phyloP scores from a whole-genome alignment of 2,888 invertebrate genomes.

The Athripsodes cinereus region DNA sequence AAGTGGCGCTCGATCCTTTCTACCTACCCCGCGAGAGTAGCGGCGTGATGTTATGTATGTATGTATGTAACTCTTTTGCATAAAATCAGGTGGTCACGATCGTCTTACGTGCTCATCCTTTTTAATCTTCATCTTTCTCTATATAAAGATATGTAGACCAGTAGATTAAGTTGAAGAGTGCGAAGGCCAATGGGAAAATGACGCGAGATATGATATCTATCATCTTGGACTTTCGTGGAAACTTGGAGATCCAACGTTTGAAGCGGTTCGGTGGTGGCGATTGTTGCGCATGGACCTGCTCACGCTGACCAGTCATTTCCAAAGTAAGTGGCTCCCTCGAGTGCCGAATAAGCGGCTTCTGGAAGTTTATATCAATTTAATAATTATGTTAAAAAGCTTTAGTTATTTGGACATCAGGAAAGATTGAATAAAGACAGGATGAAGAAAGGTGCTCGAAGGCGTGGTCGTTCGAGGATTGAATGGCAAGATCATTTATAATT shows the following conservation, averaged over 20 bases:
- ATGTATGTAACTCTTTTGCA: too few relatives aligned
- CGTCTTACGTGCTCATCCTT: too few relatives aligned
- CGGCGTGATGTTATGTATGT: too few relatives aligned
- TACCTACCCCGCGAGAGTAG: too few relatives aligned
- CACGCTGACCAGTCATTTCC: slow-evolving; percentile 83
- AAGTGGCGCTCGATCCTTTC: too few relatives aligned
- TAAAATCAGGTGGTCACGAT: too few relatives aligned
- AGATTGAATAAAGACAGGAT: too few relatives aligned
- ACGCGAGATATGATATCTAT: slow-evolving; percentile 96
- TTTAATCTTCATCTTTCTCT: slow-evolving; percentile 70
- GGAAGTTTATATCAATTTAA: slow-evolving; percentile 38
- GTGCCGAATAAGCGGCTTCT: slow-evolving; percentile 86
- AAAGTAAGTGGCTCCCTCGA: slow-evolving; percentile 70
- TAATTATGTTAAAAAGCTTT: too few relatives aligned
- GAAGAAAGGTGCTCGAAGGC: too few relatives aligned
- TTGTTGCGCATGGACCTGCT: slow-evolving; percentile 86
- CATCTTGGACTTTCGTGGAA: slow-evolving; percentile 91
- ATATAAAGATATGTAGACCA: slow-evolving; percentile 85
- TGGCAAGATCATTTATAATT: too few relatives aligned
- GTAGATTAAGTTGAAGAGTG: slow-evolving; percentile 90
- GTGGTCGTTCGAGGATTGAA: too few relatives aligned
- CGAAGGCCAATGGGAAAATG: slow-evolving; percentile 91
- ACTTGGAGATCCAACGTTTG: slow-evolving; percentile 89
- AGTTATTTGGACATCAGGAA: too few relatives aligned
- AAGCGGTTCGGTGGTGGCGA: slow-evolving; percentile 83